These are phyloP conservation scores for Heliothis peltigera DNA, from an alignment of 2,888 invertebrate species.

Conservation along the genomic window DNA sequence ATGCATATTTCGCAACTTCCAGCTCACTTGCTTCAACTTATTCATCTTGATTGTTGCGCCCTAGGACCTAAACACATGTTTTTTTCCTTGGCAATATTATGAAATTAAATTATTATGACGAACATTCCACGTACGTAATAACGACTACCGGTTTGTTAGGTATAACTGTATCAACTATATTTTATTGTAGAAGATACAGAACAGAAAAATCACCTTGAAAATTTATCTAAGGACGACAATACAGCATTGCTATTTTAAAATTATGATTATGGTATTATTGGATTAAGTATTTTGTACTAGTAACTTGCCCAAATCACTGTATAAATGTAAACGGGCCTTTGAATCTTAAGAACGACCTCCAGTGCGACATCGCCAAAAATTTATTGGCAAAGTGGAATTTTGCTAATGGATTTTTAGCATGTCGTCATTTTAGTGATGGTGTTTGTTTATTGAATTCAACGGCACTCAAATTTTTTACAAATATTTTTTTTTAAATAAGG, in stretches of 20 bases:
- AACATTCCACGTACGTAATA: slow-evolving; percentile 7
- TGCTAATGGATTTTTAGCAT: slow-evolving; percentile 14
- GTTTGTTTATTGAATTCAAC: no score
- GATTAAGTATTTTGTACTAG: slow-evolving; percentile 2
- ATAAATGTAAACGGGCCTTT: slow-evolving; percentile 24
- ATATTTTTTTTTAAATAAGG: neutral
- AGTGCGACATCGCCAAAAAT: slow-evolving; percentile 25
- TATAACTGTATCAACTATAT: slow-evolving; percentile 5
- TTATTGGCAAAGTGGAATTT: slow-evolving; percentile 7
- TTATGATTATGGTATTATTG: neutral
- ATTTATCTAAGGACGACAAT: neutral
- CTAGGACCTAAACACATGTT: slow-evolving; percentile 1
- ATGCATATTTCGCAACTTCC: no score
- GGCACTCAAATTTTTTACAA: neutral
- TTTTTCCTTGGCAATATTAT: slow-evolving; percentile 28
- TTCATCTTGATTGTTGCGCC: slow-evolving; percentile 4
- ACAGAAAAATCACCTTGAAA: slow-evolving; percentile 1
- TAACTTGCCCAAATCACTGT: slow-evolving; percentile 17
- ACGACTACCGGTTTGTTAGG: slow-evolving; percentile 21
- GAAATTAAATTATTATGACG: slow-evolving; percentile 27
- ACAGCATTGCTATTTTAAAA: neutral
- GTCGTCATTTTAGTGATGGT: neutral
- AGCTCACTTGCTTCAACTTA: slow-evolving; percentile 15
- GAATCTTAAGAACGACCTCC: slow-evolving; percentile 19
- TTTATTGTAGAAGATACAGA: neutral